Evolutionary conservation across 2,113 vertebrate genomes (phyloP).

Genomic region (Oostethus manadensis): DNA sequence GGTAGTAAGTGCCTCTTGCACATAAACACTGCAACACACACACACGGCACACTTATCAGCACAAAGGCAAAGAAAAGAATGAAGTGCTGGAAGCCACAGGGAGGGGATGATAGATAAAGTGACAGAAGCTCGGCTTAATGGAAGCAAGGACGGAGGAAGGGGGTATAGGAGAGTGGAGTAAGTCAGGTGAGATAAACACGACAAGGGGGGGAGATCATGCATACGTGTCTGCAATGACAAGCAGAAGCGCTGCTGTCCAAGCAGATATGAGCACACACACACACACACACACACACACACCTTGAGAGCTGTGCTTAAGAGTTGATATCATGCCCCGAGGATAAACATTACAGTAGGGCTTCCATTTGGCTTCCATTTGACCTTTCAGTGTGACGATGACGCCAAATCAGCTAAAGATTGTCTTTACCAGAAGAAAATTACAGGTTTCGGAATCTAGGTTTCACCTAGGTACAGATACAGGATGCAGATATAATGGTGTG

Average conservation of each 20-base stretch:
- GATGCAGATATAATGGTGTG: no score
- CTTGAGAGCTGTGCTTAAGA: not conserved
- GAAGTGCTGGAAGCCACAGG: conserved; percentile 12
- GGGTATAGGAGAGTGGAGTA: conserved; percentile 3
- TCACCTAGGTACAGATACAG: no score
- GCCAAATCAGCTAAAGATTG: no score
- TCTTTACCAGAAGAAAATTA: no score
- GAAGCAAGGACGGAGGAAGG: conserved; percentile 3
- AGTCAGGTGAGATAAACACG: conserved; percentile 11
- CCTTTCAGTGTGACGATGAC: no score
- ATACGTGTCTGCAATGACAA: conserved; percentile 8
- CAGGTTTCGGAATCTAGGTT: no score
- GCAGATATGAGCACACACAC: conserved; percentile 11
- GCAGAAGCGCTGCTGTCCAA: conserved; percentile 10
- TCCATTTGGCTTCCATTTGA: no score
- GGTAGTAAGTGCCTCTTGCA: conserved; percentile 72
- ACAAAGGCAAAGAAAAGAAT: conserved; percentile 13
- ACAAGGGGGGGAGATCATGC: conserved; percentile 4
- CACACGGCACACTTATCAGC: conserved; percentile 19
- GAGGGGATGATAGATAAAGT: conserved; percentile 25
- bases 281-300: conserved; percentile 1
- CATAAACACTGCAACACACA: conserved; percentile 64
- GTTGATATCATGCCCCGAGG: not conserved
- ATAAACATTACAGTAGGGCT: not conserved
- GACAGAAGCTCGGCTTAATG: conserved; percentile 25